phyloP scores from a whole-genome alignment of 2,797 vertebrate species.

The Smutsia temminckii region DNA sequence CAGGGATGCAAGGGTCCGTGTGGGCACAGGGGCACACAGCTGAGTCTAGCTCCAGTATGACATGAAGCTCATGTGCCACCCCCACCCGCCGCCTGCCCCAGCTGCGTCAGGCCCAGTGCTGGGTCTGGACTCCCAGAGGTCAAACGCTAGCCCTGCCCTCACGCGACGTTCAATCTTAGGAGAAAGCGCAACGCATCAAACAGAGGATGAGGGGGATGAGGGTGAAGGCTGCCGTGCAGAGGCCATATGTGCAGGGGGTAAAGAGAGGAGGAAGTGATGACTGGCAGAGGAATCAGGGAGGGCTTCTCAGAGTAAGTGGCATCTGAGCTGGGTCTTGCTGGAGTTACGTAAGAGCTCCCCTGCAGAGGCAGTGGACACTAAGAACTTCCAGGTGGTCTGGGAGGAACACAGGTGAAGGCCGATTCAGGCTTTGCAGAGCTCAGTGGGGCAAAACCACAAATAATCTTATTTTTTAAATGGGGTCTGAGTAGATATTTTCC shows the following conservation, averaged over 20 bases:
- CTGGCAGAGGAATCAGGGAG: not conserved
- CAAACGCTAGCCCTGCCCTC: too few species aligned
- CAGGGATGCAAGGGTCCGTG: rapidly evolving
- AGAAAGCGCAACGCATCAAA: not conserved
- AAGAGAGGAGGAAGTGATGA: not conserved
- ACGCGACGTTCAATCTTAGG: rapidly evolving
- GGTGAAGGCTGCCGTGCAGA: not conserved
- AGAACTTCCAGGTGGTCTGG: not conserved
- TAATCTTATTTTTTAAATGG: not conserved
- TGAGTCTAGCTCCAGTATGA: not conserved
- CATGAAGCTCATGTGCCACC: not conserved
- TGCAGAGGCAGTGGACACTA: rapidly evolving
- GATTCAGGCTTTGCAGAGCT: not conserved
- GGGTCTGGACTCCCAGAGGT: too few species aligned
- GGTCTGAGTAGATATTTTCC: not conserved
- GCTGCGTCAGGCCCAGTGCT: not conserved
- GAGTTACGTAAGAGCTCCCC: rapidly evolving
- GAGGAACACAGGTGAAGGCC: not conserved
- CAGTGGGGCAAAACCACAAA: not conserved
- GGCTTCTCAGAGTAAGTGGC: not conserved
- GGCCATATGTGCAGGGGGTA: not conserved
- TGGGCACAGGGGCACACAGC: rapidly evolving
- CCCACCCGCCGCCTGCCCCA: too few species aligned
- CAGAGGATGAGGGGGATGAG: not conserved
- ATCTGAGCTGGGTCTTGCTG: not conserved